phyloP scores from a whole-genome alignment of 2,888 invertebrate genomes.

The Pristionchus mayeri region DNA sequence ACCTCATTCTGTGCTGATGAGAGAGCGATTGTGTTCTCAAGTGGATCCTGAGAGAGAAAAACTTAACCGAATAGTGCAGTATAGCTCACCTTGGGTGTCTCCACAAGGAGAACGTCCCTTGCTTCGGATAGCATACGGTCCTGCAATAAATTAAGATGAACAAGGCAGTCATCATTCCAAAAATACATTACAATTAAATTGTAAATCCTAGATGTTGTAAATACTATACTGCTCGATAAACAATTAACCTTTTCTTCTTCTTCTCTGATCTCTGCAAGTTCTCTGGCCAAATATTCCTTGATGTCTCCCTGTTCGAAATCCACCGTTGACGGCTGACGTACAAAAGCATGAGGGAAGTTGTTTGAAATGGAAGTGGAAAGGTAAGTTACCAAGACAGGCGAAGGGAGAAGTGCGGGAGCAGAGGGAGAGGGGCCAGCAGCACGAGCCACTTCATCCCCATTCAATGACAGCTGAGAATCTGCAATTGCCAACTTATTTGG shows the following conservation, averaged over 20 bases:
- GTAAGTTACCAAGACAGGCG: too few relatives aligned
- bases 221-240: neutral
- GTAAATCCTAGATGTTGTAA: too few relatives aligned
- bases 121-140: neutral
- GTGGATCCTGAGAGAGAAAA: too few relatives aligned
- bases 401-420: neutral
- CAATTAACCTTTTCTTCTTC: neutral
- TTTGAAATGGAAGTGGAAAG: too few relatives aligned
- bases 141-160: neutral
- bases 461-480: constrained; percentile 8
- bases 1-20: too few relatives aligned
- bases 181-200: too few relatives aligned
- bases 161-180: too few relatives aligned
- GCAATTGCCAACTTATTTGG: neutral
- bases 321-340: neutral
- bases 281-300: neutral
- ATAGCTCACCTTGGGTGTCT: neutral
- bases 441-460: neutral
- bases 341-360: too few relatives aligned
- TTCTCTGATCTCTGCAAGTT: neutral
- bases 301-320: neutral
- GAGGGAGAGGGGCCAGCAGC: neutral
- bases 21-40: too few relatives aligned
- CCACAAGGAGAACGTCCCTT: neutral
- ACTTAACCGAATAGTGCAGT: too few relatives aligned